These are phyloP conservation scores for Cyprinodon brontotheroides DNA, from an alignment of 2,113 vertebrate genomes.

Conservation along the genomic window DNA sequence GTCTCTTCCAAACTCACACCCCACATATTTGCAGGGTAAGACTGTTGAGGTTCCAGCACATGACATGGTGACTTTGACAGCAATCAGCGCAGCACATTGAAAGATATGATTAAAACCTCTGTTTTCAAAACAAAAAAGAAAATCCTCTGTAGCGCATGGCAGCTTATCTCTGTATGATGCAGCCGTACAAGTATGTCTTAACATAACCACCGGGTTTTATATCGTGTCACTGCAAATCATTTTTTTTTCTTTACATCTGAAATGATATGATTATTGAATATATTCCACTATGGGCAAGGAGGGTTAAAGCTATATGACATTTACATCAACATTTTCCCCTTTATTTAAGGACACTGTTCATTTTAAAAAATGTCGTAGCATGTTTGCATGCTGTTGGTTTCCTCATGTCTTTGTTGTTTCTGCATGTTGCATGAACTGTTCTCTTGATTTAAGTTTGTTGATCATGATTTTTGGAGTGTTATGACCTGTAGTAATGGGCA, in stretches of 20 bases:
- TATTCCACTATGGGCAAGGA: constrained; percentile 4
- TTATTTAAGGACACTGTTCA: constrained; percentile 7
- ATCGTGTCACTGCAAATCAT: constrained; percentile 20
- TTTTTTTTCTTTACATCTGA: constrained; percentile 1
- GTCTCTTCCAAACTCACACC: constrained; percentile 15
- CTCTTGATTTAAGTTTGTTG: constrained; percentile 22
- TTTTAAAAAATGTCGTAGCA: constrained; percentile 13
- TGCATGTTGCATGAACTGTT: constrained; percentile 48
- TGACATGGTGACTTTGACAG: constrained; percentile 48
- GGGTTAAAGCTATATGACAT: neutral
- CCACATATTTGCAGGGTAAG: constrained; percentile 44
- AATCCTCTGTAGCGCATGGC: constrained; percentile 47
- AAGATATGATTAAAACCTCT: constrained; percentile 49
- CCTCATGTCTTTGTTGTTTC: constrained; percentile 20
- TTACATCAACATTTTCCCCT: neutral
- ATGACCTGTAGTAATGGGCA: constrained; percentile 33
- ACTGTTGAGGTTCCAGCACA: constrained; percentile 24
- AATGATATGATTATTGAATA: neutral
- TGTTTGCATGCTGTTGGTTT: constrained; percentile 32
- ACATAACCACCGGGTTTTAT: neutral
- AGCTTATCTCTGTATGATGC: constrained; percentile 57
- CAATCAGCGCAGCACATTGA: constrained; percentile 33
- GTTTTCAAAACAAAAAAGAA: constrained; percentile 61
- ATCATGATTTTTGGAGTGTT: constrained; percentile 37
- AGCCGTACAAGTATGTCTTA: constrained; percentile 43